Conservation (phyloP, 2,888 invertebrate species). For the Ectemnius cavifrons region DNA sequence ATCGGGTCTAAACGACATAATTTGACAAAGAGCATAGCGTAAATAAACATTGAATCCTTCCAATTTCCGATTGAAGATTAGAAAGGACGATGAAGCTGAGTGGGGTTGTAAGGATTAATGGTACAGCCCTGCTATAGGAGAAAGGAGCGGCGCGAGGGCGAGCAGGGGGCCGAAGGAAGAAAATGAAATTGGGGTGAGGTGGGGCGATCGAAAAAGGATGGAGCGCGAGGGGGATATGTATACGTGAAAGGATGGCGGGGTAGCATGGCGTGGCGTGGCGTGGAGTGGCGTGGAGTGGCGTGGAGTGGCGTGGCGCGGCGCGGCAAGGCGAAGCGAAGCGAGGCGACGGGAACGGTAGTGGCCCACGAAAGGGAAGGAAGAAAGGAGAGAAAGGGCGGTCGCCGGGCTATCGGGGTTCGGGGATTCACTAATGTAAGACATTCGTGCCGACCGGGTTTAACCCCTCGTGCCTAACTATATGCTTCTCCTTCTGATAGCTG, state of each 20-base stretch:
- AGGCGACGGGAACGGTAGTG: background rate
- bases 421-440: conserved; percentile 9
- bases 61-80: background rate
- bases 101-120: background rate
- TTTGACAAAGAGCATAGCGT: too few species aligned
- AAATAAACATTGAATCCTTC: too few species aligned
- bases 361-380: background rate
- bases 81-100: too few species aligned
- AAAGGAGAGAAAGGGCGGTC: conserved; percentile 17
- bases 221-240: too few species aligned
- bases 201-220: too few species aligned
- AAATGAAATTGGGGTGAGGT: background rate
- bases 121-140: conserved; percentile 6
- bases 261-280: too few species aligned
- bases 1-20: too few species aligned
- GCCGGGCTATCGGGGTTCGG: background rate
- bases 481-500: background rate
- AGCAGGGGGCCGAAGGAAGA: background rate
- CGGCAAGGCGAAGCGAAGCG: background rate
- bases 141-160: conserved; percentile 20
- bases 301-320: too few species aligned
- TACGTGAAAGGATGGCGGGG: too few species aligned
- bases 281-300: too few species aligned
- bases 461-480: background rate
- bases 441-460: background rate